Evolutionary conservation across 1,140 invertebrate genomes (phyloP), one percentile per base, ranked within the genome.

Genomic region (Chymomyza costata): DNA sequence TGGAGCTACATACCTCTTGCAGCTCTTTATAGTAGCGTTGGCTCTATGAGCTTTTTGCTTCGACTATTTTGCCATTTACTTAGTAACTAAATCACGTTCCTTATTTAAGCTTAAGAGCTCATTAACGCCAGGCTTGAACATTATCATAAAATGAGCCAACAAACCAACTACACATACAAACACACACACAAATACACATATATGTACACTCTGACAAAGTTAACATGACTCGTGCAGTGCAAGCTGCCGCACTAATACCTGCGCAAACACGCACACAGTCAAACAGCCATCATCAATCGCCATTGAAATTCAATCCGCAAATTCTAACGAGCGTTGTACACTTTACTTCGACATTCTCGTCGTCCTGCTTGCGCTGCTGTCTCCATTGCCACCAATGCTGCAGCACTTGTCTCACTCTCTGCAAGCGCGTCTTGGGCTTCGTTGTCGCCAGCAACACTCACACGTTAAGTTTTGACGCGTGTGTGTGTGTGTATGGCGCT

Each of bases 61-160:
- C 43, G 62, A 54, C 61, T 73, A 66, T 66, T 67, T 73, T 47
- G 54, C 65, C 73, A 74, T 80, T 80, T 80, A 80, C 74, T 80
- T 80, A 68, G 74, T 80, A 80, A 65, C 73, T 81, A 81, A 80
- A 80, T 80, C 73, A 80, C 73, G 73, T 80, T 80, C 74, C 73
- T 68, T 80, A 80, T 80, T 80, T 80, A 80, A 80, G 73, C 73
- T 80, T 74, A 80, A 80, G 73, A 81, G 73, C 73, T 80, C 73
- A 80, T 80, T 80, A 80, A 80, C 73, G 73, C 73, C 73, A 81
- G 73, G 68, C 65, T 68, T 56, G 53, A 65, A 60, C 74, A 80
- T 80, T 80, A 80, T 81, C 73, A 80, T 80, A 80, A 80, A 80
- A 80, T 64, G 64, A 80, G 60, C 43, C 63, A 64, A 57, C 50